Evolutionary conservation across 2,797 vertebrate species (phyloP), one percentile per base, ranked within the genome.

Genomic region (Merluccius polli): DNA sequence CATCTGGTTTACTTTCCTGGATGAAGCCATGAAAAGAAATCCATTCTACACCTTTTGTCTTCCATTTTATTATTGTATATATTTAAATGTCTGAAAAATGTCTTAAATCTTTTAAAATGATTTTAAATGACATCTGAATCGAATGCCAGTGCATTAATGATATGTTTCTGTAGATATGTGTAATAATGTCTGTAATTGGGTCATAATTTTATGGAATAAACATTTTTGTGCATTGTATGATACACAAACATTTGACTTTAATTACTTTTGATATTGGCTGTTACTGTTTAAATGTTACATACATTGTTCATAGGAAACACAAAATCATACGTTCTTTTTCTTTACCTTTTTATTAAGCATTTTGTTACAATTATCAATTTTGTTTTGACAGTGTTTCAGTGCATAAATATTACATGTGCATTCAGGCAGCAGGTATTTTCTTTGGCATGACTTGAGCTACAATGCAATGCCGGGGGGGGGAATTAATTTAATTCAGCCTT

Each of bases 1-100:
- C 86, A 91, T 15, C 15, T 63, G 1, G 21, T 11, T 63, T 11
- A 65, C 10, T 27, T 24, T 59, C 21, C 21, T 59, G 21, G n/a
- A 8, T 24, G 52, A 59, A 59, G 52, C 44, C 44, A 52, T 52
- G 44, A 15, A 52, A 52, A 65, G 59, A 13, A 11, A 65, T 0
- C 10, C 52, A 59, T 24, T 10, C 52, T 59, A 24, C 52, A 7
- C 52, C 21, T 8, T n/a, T 59, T n/a, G 5, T 7, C 52, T 21
- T 24, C 52, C 21, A 59, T 65, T 27, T 65, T 65, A 65, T 12
- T 65, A 29, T 65, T 65, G 59, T 27, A 27, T 27, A 70, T 70
- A 35, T n/a, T 70, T 70, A 1, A 69, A 30, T 69, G 29, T 70
- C 63, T 10, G 6, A 24, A 31, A 68, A 29, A 31, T 15, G 24